Base-by-base conservation (phyloP, 2,113 vertebrate genomes). In the Cinclus cinclus region DNA sequence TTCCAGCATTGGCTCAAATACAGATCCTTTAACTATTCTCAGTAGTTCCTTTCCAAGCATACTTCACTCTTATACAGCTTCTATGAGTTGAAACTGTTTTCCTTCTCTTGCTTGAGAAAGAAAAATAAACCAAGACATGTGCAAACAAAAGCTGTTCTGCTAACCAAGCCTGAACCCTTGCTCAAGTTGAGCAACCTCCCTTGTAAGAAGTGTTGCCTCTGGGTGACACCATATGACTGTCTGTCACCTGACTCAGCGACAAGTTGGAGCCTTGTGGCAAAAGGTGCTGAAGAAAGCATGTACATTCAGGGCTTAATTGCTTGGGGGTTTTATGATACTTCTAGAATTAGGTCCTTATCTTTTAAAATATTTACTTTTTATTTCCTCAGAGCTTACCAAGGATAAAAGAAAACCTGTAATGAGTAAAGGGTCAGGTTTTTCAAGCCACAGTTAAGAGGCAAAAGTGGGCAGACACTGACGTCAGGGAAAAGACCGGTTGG, bases 171-270 rank as follows among this genome's bases (percentile, higher is more conserved):
- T 9, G 23, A 80, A 89, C 50, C 41, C 39, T 53, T 83, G 77
- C 88, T 80, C 1, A 3, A 49, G 74, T 94, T 96, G 81, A 92
- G 95, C 94, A 96, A 86, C 49, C 75, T 95, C 65, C 49, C 47
- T 49, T 42, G 9, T 11, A 75, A 90, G 79, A 93, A 96, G 68
- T 10, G 21, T 70, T 78, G 65, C 83, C 90, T 96, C 69, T 35
- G 64, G 76, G 52, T 92, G 93, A 95, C 60, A 81, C 68, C 55
- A 3, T 89, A 37, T 95, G 94, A 96, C 84, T 3, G 0, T 69
- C 83, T 77, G 47, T 93, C 93, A 96, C 83, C 76, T 97, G 95
- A 96, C 92, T 93, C 76, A 33, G 93, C 65, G 56, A 92, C 93
- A 90, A 47, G 86, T 90, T 90, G 90, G 88, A 96, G 94, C 88